Base-by-base conservation (phyloP, 2,797 vertebrate genomes). In the Apodemus agrarius region DNA sequence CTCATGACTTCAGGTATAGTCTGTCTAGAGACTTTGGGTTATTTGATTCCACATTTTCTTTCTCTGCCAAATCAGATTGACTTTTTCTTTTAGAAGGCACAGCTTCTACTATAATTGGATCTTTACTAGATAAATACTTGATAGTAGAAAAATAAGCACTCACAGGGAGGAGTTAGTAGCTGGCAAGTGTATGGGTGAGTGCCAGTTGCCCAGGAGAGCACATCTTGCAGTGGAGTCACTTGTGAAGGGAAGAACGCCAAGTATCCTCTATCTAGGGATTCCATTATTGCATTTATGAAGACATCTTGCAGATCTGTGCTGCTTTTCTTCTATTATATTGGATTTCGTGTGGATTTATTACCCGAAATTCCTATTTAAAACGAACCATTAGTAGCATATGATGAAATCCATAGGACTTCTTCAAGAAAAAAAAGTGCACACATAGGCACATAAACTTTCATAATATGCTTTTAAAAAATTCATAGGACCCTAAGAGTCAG, bases 21-120 rank as follows among this genome's bases (percentile, higher is more conserved):
- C 89, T 98, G 89, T 37, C 67, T 69, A 96, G 59, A 82, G 61
- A 63, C 63, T 78, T 74, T 89, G 14, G 9, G 74, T 93, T 65
- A 92, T 72, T 90, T 92, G 40, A 93, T 80, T 95, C 37, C 6
- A 67, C 14, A 37, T 76, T 76, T 63, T 95, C 49, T 89, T 63
- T 4, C 49, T 88, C 49, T 93, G 31, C 1, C 40, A 95, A 89
- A 78, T 49, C 40, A 82, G 37, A 61, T 74, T 78, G 34, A 49
- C 12, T 65, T 72, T 9, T 31, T 63, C 86, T 43, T 81, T 65
- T 74, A 75, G 52, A 85, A 63, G 17, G 43, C 76, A 54, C 19
- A 61, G 9, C 34, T 90, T 94, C 14, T 54, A 74, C 2, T 29
- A 69, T 80, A 40, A 78, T 5, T 81, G 65, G 31, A 86, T 85